Evolutionary conservation across 2,797 vertebrate genomes (phyloP).

Genomic region (Gila robusta): DNA sequence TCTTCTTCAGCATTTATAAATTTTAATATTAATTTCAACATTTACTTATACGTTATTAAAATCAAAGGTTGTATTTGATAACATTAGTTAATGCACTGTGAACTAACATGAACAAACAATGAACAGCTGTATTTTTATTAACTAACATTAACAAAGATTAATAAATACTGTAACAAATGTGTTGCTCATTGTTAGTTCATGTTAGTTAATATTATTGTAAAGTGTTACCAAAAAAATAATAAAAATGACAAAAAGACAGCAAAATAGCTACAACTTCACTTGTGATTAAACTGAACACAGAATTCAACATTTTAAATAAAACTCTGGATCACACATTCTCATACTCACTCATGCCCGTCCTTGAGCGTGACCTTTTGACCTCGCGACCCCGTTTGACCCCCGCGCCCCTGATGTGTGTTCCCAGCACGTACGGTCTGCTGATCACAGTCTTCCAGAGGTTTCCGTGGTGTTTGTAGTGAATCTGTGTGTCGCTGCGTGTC

Average conservation of each 20-base stretch:
- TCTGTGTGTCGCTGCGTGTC: background rate
- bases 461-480: background rate
- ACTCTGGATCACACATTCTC: background rate
- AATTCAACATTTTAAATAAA: background rate
- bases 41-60: too few relatives aligned
- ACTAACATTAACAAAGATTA: background rate
- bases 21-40: background rate
- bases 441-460: conserved; percentile 51
- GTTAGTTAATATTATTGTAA: background rate
- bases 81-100: background rate
- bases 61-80: background rate
- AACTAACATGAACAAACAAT: background rate
- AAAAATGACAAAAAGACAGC: background rate
- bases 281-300: background rate
- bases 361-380: conserved; percentile 49
- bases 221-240: background rate
- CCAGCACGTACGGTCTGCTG: conserved; percentile 40
- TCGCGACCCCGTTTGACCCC: conserved; percentile 27
- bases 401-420: conserved; percentile 11
- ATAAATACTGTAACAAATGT: background rate
- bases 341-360: conserved; percentile 13
- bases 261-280: background rate
- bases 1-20: too few relatives aligned
- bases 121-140: background rate
- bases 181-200: background rate